phyloP scores from a whole-genome alignment of 2,797 vertebrate species.

The Sylvilagus floridanus region DNA sequence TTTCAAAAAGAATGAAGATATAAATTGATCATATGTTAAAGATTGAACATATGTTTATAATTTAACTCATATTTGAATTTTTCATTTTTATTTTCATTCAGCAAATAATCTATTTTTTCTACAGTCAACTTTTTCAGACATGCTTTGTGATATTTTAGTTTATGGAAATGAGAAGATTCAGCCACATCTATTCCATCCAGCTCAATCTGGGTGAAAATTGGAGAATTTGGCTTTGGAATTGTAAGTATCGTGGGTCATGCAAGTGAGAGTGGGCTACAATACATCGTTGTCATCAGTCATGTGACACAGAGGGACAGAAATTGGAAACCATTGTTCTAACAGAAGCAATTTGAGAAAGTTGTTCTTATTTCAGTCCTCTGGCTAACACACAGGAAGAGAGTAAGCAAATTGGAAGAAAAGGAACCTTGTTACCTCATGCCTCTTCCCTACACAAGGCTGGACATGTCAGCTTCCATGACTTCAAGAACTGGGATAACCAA shows the following conservation, averaged over 20 bases:
- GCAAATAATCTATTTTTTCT: background rate
- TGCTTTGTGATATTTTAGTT: background rate
- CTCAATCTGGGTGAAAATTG: background rate
- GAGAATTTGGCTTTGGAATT: background rate
- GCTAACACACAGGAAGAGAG: background rate
- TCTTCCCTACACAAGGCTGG: background rate
- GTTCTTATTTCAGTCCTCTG: background rate
- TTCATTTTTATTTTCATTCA: background rate
- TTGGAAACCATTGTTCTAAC: background rate
- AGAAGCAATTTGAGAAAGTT: background rate
- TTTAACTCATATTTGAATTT: background rate
- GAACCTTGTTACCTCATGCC: background rate
- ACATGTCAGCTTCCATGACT: background rate
- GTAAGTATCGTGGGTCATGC: background rate
- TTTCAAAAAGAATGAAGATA: background rate
- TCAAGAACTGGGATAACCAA: background rate
- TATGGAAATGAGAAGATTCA: background rate
- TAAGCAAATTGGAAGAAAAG: background rate
- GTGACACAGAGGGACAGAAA: background rate
- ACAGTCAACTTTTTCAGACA: background rate
- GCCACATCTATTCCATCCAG: background rate
- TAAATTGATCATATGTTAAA: background rate
- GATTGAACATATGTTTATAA: background rate
- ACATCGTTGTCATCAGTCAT: background rate
- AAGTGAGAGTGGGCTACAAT: background rate